Percentiles rank a stretch among this genome's conserved stretches.
Conservation (phyloP, 2,113 vertebrate species). For the Steatornis caripensis region DNA sequence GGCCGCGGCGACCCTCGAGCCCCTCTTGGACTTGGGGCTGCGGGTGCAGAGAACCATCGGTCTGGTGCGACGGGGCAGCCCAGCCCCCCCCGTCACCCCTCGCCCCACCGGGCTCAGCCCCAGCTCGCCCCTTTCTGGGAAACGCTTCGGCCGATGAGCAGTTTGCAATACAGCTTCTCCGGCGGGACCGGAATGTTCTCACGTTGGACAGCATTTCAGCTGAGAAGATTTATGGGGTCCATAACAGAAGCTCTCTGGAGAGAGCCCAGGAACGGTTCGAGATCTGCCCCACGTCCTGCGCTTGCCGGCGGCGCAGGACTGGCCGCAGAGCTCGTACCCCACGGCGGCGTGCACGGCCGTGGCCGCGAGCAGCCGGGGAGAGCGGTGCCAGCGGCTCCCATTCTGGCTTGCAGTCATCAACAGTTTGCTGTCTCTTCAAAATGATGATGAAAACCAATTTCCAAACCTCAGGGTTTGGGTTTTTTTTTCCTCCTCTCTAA, state of each 20-base stretch:
- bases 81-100: not conserved
- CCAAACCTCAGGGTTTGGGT: not conserved
- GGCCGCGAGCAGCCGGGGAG: not conserved
- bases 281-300: not conserved
- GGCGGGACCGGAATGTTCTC: not conserved
- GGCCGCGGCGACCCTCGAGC: accelerated
- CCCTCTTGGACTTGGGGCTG: no score
- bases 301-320: not conserved
- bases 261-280: not conserved
- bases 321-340: not conserved
- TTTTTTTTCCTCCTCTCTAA: not conserved
- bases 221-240: not conserved
- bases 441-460: constrained; percentile 18
- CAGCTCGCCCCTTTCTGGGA: not conserved
- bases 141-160: not conserved
- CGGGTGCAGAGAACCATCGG: not conserved
- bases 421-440: not conserved
- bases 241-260: not conserved
- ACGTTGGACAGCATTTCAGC: not conserved
- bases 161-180: not conserved
- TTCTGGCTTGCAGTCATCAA: not conserved
- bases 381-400: not conserved
- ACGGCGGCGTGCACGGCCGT: accelerated
- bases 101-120: accelerated
- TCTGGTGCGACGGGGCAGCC: not conserved